Base-by-base conservation (phyloP, 2,797 vertebrate species). In the Spondyliosoma cantharus region DNA sequence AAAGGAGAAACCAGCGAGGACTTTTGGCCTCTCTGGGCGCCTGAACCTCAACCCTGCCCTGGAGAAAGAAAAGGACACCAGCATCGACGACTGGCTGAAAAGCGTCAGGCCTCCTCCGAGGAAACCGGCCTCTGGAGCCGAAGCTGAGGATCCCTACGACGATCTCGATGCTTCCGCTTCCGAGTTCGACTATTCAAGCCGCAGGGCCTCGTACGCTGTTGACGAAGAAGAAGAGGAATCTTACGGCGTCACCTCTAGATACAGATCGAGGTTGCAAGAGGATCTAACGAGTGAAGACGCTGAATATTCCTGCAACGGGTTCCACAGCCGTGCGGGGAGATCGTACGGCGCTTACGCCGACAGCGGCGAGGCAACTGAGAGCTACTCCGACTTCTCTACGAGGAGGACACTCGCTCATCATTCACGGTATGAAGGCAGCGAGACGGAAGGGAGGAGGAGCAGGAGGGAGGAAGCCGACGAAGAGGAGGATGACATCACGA, bases 81-180 rank as follows among this genome's bases (percentile, higher is more conserved):
- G 89, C 77, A 81, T 97, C 20, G 93, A 94, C 15, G 96, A 93
- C 82, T 99, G 98, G 97, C 95, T 99, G 46, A 87, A 78, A 17
- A 95, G 95, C 19, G 95, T 99, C 43, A 90, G 95, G 82, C 91
- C 95, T 52, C 96, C 96, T 61, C 91, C 87, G 2, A 94, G 86
- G 8, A 93, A 94, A 0, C 61, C 91, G 0, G 92, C 86, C 3
- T 80, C 90, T 1, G 92, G 76, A 50, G 45, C 75, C 15, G 93
- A 91, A 59, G 88, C 88, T 12, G 94, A 94, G 14, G 94, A 96
- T 2, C 94, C 93, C 70, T 90, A 95, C 54, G 91, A 95, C 87
- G 89, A 91, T 52, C 5, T 93, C 14, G 93, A 94, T 4, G 94
- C 93, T 53, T 96, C 95, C 22, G 91, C 94, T 20, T 95, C 95